Evolutionary conservation across 2,797 vertebrate species (phyloP).

Genomic region (Peromyscus melanophrys): DNA sequence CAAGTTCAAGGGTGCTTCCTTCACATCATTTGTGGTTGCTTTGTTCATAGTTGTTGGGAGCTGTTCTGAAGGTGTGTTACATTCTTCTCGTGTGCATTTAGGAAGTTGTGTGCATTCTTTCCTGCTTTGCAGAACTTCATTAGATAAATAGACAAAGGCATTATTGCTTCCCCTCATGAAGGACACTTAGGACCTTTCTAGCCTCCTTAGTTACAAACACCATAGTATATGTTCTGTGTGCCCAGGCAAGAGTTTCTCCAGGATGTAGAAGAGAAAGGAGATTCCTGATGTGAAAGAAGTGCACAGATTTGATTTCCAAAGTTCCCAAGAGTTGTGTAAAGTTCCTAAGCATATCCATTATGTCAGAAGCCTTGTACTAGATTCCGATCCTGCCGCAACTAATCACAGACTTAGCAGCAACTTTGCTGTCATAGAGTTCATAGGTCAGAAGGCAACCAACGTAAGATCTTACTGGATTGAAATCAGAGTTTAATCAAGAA

Average conservation of each 20-base stretch:
- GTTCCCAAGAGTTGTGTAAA: not conserved
- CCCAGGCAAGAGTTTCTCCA: not conserved
- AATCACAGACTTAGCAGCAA: not conserved
- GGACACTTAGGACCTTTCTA: not conserved
- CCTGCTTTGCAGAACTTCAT: not conserved
- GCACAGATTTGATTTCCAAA: not conserved
- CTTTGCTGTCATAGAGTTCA: not conserved
- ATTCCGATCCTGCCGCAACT: not conserved
- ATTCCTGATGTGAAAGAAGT: not conserved
- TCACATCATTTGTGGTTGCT: accelerated
- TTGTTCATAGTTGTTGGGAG: accelerated
- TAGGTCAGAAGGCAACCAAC: not conserved
- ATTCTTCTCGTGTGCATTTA: accelerated
- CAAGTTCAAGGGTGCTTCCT: not conserved
- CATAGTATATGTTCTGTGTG: not conserved
- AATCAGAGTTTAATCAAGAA: not conserved
- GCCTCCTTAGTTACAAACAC: not conserved
- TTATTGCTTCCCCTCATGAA: not conserved
- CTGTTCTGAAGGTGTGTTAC: not conserved
- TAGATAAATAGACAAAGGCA: not conserved
- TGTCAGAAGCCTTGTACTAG: not conserved
- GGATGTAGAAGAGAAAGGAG: too few species aligned
- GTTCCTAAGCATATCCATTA: not conserved
- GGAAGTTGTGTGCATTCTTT: not conserved
- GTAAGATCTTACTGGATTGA: not conserved